Evolutionary conservation across 2,113 vertebrate species (phyloP), one percentile per base, ranked within the genome.

Genomic region (Microtus oregoni): DNA sequence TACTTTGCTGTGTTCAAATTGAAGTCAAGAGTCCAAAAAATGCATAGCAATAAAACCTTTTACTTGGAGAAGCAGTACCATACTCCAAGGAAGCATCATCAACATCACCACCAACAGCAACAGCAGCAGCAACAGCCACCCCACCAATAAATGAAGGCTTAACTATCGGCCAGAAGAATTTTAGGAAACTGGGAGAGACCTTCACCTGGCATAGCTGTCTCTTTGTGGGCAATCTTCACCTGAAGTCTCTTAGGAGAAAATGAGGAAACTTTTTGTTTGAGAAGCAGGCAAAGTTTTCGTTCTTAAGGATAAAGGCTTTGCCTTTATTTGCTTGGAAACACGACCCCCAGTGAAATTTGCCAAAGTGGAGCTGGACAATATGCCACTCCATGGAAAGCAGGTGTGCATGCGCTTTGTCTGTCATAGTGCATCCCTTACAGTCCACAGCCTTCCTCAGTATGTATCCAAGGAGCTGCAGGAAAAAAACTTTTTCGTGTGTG

Each of bases 291-390:
- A 99, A 98, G 99, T 99, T 96, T 99, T 99, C 96, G 99, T 99
- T 97, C 99, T 99, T 98, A 99, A 99, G 97, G 99, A 99, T 26
- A 98, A 99, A 96, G 99, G 99, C 90, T 99, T 99, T 98, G 99
- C 99, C 75, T 99, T 99, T 98, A 99, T 99, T 96, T 98, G 99
- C 76, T 99, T 99, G 99, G 99, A 99, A 98, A 99, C 99, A 11
- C 98, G 99, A 94, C 99, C 99, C 86, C 98, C 99, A 86, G 99
- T 99, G 5, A 99, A 99, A 98, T 99, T 99, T 70, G 99, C 99
- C 95, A 99, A 99, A 98, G 99, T 99, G 70, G 99, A 99, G 85
- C 98, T 99, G 79, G 99, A 99, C 92, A 99, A 99, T 95, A 99
- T 99, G 86, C 98, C 98, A 2, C 99, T 99, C 91, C 98, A 99